Base-by-base conservation (phyloP, 2,797 vertebrate species). In the Microctenopoma steveboyesi region DNA sequence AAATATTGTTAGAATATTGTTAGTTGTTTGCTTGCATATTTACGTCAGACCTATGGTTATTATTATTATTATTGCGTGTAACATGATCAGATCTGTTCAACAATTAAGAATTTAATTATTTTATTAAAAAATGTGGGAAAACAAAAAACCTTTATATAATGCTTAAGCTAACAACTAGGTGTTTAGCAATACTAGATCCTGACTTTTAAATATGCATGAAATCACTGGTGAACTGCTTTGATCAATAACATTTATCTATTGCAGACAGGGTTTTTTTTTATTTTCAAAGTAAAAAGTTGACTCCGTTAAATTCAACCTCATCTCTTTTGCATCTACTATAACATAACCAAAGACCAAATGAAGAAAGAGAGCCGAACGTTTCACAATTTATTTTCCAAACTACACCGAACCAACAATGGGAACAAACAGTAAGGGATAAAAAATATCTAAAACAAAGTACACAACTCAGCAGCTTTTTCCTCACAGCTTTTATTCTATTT, bases 301-400 rank as follows among this genome's bases (percentile, higher is more conserved):
- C 5, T 68, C 48, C 30, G 30, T 22, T 54, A 35, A 35, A 65
- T 50, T 2, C 5, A 64, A 22, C 12, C 16, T 63, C 10, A 42
- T 51, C 51, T 53, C 47, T 64, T 43, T n/a, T 9, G 56, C 5
- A 67, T 64, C 12, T 56, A 3, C 25, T 45, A 3, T 25, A 48
- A 35, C 12, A 9, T 37, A 62, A 53, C 4, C 7, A 35, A 45
- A 0, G 0, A n/a, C 11, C 10, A 13, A 51, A 68, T 18, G n/a
- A 58, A 58, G 13, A 64, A 52, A 70, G 16, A 72, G 5, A 22
- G 27, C 7, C 58, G 18, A 62, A 55, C 16, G 45, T 0, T 7
- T 28, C 15, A 58, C 25, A 37, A 0, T 84, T 79, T 83, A 80
- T 84, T 84, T 33, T 0, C 58, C 66, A 14, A 79, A 63, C 57